These are phyloP conservation scores for Dicrostonyx torquatus DNA, from an alignment of 2,797 vertebrate species.

Conservation along the genomic window DNA sequence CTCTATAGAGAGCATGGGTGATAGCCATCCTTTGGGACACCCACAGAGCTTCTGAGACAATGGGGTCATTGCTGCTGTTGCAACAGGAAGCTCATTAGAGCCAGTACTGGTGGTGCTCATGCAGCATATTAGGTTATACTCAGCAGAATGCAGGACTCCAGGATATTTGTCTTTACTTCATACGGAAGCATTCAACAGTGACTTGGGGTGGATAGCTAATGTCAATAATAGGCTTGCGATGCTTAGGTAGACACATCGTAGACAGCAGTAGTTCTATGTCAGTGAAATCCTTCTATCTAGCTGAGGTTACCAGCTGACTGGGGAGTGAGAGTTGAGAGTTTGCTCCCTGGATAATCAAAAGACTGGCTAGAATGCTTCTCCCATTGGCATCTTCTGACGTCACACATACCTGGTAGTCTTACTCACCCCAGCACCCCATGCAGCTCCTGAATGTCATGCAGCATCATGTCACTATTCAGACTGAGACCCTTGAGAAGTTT, in stretches of 20 bases:
- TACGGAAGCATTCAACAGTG: not conserved
- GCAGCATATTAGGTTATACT: not conserved
- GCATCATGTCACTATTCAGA: not conserved
- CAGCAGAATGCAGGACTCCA: not conserved
- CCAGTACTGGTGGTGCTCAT: not conserved
- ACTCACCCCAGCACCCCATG: not conserved
- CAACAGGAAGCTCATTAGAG: not conserved
- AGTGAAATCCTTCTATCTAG: not conserved
- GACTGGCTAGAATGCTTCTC: fast-evolving
- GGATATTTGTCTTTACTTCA: not conserved
- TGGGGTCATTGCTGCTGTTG: not conserved
- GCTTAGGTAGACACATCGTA: not conserved
- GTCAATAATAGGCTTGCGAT: not conserved
- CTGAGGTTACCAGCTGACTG: not conserved
- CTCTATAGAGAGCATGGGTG: not conserved
- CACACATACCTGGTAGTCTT: not conserved
- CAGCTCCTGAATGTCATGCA: not conserved
- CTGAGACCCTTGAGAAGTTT: not conserved
- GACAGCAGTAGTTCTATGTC: not conserved
- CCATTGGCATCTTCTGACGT: not conserved
- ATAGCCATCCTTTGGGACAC: not conserved
- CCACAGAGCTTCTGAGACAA: not conserved
- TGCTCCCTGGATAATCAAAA: not conserved
- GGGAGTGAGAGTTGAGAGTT: not conserved
- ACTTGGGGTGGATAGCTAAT: not conserved